These are phyloP conservation scores for Telenomus remus DNA, from an alignment of 1,140 invertebrate species.

Conservation along the genomic window DNA sequence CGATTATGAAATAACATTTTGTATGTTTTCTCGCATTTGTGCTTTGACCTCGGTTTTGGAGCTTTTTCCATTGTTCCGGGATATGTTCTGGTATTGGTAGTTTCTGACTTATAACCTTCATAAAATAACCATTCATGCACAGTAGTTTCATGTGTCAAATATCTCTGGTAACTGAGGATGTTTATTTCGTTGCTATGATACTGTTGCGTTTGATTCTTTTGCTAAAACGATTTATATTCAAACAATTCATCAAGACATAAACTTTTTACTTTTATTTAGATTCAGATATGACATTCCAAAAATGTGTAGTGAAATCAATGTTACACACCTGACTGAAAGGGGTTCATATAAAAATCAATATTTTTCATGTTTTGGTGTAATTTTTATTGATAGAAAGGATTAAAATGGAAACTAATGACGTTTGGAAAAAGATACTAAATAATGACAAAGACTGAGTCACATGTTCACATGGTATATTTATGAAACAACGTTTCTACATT, in stretches of 20 bases:
- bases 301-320: too few relatives aligned
- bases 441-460: background rate
- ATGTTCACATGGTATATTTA: conserved; percentile 52
- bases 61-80: too few relatives aligned
- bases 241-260: too few relatives aligned
- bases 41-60: too few relatives aligned
- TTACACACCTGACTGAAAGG: too few relatives aligned
- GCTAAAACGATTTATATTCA: background rate
- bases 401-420: too few relatives aligned
- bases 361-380: too few relatives aligned
- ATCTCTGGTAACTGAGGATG: conserved; percentile 4
- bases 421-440: background rate
- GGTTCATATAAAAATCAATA: too few relatives aligned
- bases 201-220: background rate
- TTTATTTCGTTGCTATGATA: conserved; percentile 12
- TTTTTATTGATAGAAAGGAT: background rate
- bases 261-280: too few relatives aligned
- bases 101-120: too few relatives aligned
- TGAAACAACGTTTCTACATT: conserved; percentile 53
- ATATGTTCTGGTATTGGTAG: background rate
- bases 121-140: background rate
- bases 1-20: conserved; percentile 22
- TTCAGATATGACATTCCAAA: too few relatives aligned
- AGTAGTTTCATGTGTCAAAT: conserved; percentile 1
- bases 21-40: conserved; percentile 15